Evolutionary conservation across 1,140 invertebrate genomes (phyloP).

Genomic region (Drosophila athabasca): DNA sequence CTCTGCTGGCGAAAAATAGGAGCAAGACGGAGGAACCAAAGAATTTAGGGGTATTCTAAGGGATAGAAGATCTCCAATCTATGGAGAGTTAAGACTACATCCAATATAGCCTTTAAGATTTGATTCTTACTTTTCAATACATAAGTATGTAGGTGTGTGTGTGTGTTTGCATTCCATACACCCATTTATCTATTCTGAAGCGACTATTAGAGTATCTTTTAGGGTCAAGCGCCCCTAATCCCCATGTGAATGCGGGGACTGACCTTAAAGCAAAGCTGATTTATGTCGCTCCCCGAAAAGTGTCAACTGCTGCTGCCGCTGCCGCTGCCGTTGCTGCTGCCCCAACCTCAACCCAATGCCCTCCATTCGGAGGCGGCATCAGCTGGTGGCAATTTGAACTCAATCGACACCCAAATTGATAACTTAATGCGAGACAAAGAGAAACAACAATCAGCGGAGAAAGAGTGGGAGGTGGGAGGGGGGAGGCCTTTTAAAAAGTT

Average conservation of each 20-base stretch:
- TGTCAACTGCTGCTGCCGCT: constrained; percentile 64
- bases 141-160: too few relatives aligned
- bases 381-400: constrained; percentile 78
- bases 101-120: too few relatives aligned
- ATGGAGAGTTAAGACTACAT: too few relatives aligned
- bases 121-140: too few relatives aligned
- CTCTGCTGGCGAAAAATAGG: constrained; percentile 19
- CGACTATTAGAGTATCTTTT: constrained; percentile 22
- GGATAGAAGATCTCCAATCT: too few relatives aligned
- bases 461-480: constrained; percentile 30
- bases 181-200: constrained; percentile 10
- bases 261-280: constrained; percentile 66
- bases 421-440: constrained; percentile 64
- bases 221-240: constrained; percentile 43
- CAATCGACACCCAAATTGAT: constrained; percentile 75
- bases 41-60: too few relatives aligned
- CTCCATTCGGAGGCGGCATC: constrained; percentile 65
- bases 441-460: background rate
- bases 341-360: constrained; percentile 61
- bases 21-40: constrained; percentile 20
- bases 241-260: constrained; percentile 34
- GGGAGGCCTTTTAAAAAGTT: constrained; percentile 53
- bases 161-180: too few relatives aligned
- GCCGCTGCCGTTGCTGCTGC: constrained; percentile 18
- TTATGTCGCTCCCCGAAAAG: constrained; percentile 73